These are phyloP conservation scores for Heliconius himera DNA, from an alignment of 1,140 invertebrate genomes.

Conservation along the genomic window DNA sequence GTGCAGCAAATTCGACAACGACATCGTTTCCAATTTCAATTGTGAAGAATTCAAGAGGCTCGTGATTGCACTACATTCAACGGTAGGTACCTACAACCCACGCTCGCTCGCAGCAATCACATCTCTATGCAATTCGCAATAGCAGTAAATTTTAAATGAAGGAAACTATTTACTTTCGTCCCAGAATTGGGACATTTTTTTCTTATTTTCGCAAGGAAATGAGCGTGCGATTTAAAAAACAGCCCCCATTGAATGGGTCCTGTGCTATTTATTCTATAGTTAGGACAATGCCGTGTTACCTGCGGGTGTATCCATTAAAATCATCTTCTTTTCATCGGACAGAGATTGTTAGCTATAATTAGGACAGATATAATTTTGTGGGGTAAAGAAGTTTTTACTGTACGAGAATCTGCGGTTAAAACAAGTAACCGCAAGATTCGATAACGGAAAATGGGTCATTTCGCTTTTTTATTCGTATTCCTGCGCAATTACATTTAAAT, in stretches of 20 bases:
- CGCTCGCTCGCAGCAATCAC: constrained; percentile 18
- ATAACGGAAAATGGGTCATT: constrained; percentile 37
- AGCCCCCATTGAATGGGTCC: constrained; percentile 52
- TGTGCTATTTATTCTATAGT: constrained; percentile 50
- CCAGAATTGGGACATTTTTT: constrained; percentile 49
- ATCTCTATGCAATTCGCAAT: constrained; percentile 28
- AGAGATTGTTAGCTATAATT: constrained; percentile 41
- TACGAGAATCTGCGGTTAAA: constrained; percentile 30
- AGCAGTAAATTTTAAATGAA: constrained; percentile 39
- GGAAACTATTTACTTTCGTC: constrained; percentile 32
- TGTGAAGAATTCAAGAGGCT: constrained; percentile 50
- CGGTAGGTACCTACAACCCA: constrained; percentile 31
- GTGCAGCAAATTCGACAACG: constrained; percentile 24
- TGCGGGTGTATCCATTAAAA: constrained; percentile 43
- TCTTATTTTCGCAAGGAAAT: constrained; percentile 59
- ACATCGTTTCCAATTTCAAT: constrained; percentile 33
- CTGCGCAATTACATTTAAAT: constrained; percentile 6
- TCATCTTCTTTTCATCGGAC: constrained; percentile 36
- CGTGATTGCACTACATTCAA: constrained; percentile 54
- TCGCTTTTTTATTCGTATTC: constrained; percentile 10
- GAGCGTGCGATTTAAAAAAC: constrained; percentile 55
- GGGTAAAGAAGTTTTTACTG: constrained; percentile 20
- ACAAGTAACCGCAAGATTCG: constrained; percentile 28
- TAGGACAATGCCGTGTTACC: constrained; percentile 49
- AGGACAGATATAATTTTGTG: constrained; percentile 34